phyloP scores from a whole-genome alignment of 2,113 vertebrate species.

The Apeltes quadracus region DNA sequence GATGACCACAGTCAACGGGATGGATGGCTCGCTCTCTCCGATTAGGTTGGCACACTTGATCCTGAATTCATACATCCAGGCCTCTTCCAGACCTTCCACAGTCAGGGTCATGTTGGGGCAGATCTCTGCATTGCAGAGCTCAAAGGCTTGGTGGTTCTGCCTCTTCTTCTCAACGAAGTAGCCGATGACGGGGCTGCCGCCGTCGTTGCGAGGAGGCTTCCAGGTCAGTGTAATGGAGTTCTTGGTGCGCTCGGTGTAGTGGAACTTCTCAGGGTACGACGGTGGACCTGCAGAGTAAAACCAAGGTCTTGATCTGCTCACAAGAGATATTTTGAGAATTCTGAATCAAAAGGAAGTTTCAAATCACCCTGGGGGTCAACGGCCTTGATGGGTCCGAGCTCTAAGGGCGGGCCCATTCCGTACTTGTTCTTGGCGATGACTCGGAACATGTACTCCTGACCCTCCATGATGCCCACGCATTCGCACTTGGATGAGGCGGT shows the following conservation, averaged over 20 bases:
- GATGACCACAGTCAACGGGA: conserved; percentile 90
- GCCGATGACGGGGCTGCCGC: conserved; percentile 92
- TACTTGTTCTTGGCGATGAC: conserved; percentile 97
- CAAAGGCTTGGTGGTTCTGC: conserved; percentile 89
- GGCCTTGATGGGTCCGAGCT: conserved; percentile 90
- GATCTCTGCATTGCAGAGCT: conserved; percentile 87
- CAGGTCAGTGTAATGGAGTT: conserved; percentile 89
- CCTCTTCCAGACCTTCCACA: conserved; percentile 90
- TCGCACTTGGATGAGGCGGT: conserved; percentile 95
- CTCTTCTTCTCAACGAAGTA: conserved; percentile 95
- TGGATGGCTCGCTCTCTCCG: conserved; percentile 94
- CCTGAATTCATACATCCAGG: conserved; percentile 96
- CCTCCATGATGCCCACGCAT: conserved; percentile 92
- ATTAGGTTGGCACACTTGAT: conserved; percentile 92
- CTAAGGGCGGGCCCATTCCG: conserved; percentile 89
- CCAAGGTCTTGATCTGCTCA: not conserved
- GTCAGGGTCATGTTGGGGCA: conserved; percentile 87
- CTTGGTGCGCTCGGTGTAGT: conserved; percentile 94
- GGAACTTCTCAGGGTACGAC: conserved; percentile 93
- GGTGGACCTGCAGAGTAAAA: conserved; percentile 85
- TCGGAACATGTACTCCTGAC: conserved; percentile 94
- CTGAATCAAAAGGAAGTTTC: not conserved
- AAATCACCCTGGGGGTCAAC: conserved; percentile 91
- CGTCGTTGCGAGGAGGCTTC: conserved; percentile 94
- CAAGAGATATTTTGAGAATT: not conserved